Evolutionary conservation across 2,113 vertebrate species (phyloP), one percentile per base, ranked within the genome.

Genomic region (Dissostichus mawsoni): DNA sequence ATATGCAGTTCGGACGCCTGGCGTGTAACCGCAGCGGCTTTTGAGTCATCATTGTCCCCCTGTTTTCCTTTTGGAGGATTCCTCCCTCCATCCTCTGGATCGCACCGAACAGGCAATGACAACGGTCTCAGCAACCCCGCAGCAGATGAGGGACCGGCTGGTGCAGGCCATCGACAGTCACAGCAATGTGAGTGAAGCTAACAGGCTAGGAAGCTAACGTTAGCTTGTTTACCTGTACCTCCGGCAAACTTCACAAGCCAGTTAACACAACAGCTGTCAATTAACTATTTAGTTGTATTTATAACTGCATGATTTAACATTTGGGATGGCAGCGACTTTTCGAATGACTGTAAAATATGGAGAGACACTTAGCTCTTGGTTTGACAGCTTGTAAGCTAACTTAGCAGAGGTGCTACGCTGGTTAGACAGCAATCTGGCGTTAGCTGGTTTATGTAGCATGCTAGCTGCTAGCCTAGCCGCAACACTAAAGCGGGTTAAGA

Each of bases 121-220:
- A 97, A 96, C 97, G 96, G 97, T 96, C 96, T 95, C 96, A 90
- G 96, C 95, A 94, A 97, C 96, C 94, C 96, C 97, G 97, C 97
- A 97, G 97, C 96, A 97, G 96, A 97, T 98, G 95, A 98, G 95
- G 96, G 97, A 98, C 96, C 96, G 96, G 96, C 97, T 98, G 97
- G 96, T 98, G 95, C 96, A 97, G 97, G 97, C 97, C 97, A 95
- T 97, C 96, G 97, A 98, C 96, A 94, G 95, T 93, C 96, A 97
- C 80, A 98, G 96, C 95, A 98, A 98, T 95, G 97, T 98, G 94
- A 96, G 97, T 96, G 10, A 23, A 50, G 90, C 87, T 84, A 90
- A 44, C 85, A 29, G 65, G 78, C 88, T 88, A 86, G 51, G 41
- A 6, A 14, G 86, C 82, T 74, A 70, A 17, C 58, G 25, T 63